Evolutionary conservation across 2,888 invertebrate genomes (phyloP), one percentile per base, ranked within the genome.

Genomic region (Arge pagana): DNA sequence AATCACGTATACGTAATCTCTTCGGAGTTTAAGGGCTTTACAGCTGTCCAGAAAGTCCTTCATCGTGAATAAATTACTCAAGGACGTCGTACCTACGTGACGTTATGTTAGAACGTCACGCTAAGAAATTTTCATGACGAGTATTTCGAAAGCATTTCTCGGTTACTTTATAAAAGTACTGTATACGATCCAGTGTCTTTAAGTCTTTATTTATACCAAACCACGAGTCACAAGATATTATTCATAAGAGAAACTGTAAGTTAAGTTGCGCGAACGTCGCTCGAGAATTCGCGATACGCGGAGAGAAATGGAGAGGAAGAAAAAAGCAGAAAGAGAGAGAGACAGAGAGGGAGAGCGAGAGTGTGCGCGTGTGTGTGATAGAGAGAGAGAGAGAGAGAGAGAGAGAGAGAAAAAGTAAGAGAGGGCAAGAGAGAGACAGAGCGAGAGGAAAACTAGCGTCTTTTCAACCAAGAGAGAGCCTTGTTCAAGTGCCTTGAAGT

Each of bases 401-500:
- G 23, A 52, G 45, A 55, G 51, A 53, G 50, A 54, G 48, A 54
- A 37, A 57, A 62, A 65, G 60, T 61, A 61, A 63, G 65, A 68
- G 65, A 64, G 71, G 71, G 65, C 62, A 53, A 54, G 57, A 49
- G 48, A 59, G 53, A 52, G 30, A 31, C 37, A 31, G 42, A 53
- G 43, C 52, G 49, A 51, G 53, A 54, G 49, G 54, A 33, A 58
- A 62, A 65, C 60, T 61, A 61, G 64, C 66, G 67, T 66, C 64
- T 71, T 72, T 66, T 63, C 66, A 73, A 73, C 66, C 69, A 69
- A 70, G 72, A 70, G n/a, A n/a, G 68, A 75, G 76, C 76, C 76
- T 76, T 76, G 72, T 71, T 75, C 72, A 76, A 76, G 76, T 76
- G 76, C 76, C 76, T 76, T 76, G 66, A 74, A 74, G 66, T 74